Conservation (phyloP, 2,113 vertebrate genomes). For the Indicator indicator region DNA sequence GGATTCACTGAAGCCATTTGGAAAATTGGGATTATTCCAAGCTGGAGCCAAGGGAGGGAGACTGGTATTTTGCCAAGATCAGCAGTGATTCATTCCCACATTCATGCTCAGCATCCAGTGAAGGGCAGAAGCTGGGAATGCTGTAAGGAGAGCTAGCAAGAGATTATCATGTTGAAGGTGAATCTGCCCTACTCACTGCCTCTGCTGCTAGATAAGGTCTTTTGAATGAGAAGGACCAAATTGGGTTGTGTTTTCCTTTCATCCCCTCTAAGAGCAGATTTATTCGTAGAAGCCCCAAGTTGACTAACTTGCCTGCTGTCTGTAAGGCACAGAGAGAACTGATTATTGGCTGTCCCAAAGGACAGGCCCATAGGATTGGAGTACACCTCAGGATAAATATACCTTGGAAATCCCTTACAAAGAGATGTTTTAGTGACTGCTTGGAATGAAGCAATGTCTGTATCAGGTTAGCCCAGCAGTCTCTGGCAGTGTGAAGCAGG, state of each 20-base stretch:
- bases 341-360: not conserved
- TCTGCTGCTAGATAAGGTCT: slow-evolving; percentile 56
- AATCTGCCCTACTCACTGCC: slow-evolving; percentile 49
- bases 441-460: slow-evolving; percentile 35
- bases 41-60: slow-evolving; percentile 66
- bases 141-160: slow-evolving; percentile 64
- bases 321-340: not conserved
- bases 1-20: slow-evolving; percentile 69
- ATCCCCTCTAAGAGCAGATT: not conserved
- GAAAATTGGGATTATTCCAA: slow-evolving; percentile 72
- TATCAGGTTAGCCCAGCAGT: slow-evolving; percentile 44
- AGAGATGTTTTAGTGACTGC: slow-evolving; percentile 38
- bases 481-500: not conserved
- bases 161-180: slow-evolving; percentile 70
- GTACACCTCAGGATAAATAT: slow-evolving; percentile 21
- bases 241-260: slow-evolving; percentile 22
- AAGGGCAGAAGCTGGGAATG: slow-evolving; percentile 68
- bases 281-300: not conserved
- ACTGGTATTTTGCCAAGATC: slow-evolving; percentile 70
- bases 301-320: not conserved
- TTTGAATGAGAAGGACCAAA: slow-evolving; percentile 45
- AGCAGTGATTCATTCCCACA: slow-evolving; percentile 72
- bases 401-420: slow-evolving; percentile 50
- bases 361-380: not conserved
- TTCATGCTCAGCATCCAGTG: slow-evolving; percentile 67